These are phyloP conservation scores for Grammomys dolichurus DNA, from an alignment of 2,113 vertebrate species.

Conservation along the genomic window DNA sequence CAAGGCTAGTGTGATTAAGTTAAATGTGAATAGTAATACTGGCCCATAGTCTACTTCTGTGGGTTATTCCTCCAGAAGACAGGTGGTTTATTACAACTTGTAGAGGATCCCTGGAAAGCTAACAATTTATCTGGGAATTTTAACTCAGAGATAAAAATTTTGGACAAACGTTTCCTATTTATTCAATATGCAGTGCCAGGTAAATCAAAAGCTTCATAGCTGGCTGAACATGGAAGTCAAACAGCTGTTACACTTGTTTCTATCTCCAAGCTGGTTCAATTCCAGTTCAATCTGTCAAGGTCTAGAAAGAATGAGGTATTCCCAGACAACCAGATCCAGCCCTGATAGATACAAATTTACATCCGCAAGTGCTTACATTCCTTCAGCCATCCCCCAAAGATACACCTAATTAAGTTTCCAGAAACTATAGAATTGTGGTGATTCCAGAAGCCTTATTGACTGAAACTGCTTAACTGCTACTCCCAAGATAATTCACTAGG, in stretches of 20 bases:
- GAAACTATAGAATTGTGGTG: not conserved
- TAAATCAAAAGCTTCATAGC: constrained; percentile 70
- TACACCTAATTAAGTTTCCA: constrained; percentile 31
- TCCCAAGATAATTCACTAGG: not conserved
- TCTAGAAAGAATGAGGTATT: constrained; percentile 43
- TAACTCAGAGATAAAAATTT: constrained; percentile 73
- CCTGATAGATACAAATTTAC: constrained; percentile 12
- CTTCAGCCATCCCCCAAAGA: not conserved
- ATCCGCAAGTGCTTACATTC: not conserved
- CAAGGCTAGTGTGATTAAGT: constrained; percentile 44
- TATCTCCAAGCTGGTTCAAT: constrained; percentile 57
- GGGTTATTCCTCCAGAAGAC: constrained; percentile 60
- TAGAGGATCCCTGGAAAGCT: constrained; percentile 70
- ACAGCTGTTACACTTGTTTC: constrained; percentile 68
- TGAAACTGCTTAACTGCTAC: not conserved
- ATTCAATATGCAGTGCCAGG: constrained; percentile 69
- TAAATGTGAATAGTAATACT: constrained; percentile 57
- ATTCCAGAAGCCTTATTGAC: not conserved
- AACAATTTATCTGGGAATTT: constrained; percentile 78
- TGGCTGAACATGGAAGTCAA: constrained; percentile 51
- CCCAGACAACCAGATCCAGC: not conserved
- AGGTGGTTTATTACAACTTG: constrained; percentile 80
- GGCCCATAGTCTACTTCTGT: constrained; percentile 53
- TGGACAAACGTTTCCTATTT: constrained; percentile 75
- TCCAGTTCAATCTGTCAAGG: constrained; percentile 57